Evolutionary conservation across 2,797 vertebrate species (phyloP).

Genomic region (Diceros bicornis): DNA sequence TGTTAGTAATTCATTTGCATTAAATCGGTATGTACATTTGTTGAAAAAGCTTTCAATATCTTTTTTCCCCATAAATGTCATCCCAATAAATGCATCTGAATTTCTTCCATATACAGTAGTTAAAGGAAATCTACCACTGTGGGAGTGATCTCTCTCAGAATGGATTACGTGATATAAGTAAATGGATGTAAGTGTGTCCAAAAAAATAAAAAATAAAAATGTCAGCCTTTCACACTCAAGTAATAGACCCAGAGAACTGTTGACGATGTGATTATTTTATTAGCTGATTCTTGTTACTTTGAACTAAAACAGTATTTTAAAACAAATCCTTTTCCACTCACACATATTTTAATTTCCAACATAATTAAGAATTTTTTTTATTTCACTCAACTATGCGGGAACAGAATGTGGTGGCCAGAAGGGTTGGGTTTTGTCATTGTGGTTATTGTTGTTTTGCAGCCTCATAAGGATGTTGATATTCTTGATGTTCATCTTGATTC

Average conservation of each 20-base stretch:
- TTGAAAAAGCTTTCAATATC: slow-evolving; percentile 11
- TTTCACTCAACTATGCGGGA: background rate
- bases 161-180: background rate
- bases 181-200: background rate
- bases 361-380: background rate
- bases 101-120: background rate
- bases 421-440: background rate
- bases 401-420: background rate
- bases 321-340: background rate
- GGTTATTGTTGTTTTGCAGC: background rate
- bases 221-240: background rate
- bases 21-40: slow-evolving; percentile 34
- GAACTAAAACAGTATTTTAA: slow-evolving; percentile 15
- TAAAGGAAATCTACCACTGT: slow-evolving; percentile 3
- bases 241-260: background rate
- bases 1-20: slow-evolving; percentile 9
- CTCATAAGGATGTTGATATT: slow-evolving; percentile 25
- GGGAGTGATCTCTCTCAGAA: background rate
- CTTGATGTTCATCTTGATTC: background rate
- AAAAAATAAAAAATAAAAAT: background rate
- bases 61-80: slow-evolving; percentile 18
- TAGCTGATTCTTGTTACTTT: slow-evolving; percentile 2
- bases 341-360: slow-evolving; percentile 36
- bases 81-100: slow-evolving; percentile 28
- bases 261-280: background rate